A percentile compares a stretch with the other conserved stretches of the same genome.
These are phyloP conservation scores for Rhingia rostrata DNA, from an alignment of 2,888 invertebrate genomes.

Conservation along the genomic window DNA sequence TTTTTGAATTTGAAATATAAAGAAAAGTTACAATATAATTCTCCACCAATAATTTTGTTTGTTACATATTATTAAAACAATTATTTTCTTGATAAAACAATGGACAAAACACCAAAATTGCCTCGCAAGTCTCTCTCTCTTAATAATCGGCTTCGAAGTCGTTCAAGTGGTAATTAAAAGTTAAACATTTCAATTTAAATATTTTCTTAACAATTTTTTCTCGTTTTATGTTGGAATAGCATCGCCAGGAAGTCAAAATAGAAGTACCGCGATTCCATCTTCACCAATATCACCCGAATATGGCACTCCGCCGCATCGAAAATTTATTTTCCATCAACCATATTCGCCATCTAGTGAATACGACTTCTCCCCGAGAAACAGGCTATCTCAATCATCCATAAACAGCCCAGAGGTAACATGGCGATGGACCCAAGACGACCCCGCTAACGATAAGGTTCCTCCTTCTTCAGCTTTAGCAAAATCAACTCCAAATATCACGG, in stretches of 20 bases:
- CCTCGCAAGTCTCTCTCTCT: conserved; percentile 78
- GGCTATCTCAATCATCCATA: conserved; percentile 79
- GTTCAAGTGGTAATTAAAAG: conserved; percentile 77
- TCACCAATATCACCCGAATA: conserved; percentile 67
- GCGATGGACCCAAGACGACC: conserved; percentile 78
- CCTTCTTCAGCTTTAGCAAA: background rate
- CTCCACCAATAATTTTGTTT: background rate
- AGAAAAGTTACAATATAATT: background rate
- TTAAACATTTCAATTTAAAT: background rate
- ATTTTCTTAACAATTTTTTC: background rate
- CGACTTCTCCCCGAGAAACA: conserved; percentile 78
- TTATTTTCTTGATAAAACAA: conserved; percentile 33
- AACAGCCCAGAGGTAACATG: conserved; percentile 81
- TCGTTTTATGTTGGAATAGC: conserved; percentile 69
- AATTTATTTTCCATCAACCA: conserved; percentile 77
- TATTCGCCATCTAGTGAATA: conserved; percentile 78
- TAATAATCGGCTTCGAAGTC: conserved; percentile 77
- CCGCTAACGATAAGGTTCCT: background rate
- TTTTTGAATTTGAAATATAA: conserved; percentile 41
- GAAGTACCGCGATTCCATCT: conserved; percentile 39
- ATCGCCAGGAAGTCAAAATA: conserved; percentile 76
- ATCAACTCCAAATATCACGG: conserved; percentile 47
- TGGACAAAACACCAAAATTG: conserved; percentile 78
- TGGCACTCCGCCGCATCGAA: conserved; percentile 79
- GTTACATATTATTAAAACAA: background rate